Evolutionary conservation across 1,140 invertebrate genomes (phyloP).

Genomic region (Vollenhovia emeryi): DNA sequence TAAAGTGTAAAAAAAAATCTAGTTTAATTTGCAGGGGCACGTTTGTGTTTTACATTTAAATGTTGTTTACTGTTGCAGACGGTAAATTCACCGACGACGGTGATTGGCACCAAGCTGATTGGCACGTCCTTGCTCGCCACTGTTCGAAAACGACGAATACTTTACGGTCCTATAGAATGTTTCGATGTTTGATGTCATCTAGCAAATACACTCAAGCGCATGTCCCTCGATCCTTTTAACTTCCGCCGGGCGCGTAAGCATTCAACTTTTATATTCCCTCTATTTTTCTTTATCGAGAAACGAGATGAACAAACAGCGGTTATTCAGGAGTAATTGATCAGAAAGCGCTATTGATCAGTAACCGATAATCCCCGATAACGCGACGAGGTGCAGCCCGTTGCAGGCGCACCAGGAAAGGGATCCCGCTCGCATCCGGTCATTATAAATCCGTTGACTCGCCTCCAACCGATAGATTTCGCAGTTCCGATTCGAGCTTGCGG

Average conservation of each 20-base stretch:
- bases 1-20: background rate
- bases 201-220: background rate
- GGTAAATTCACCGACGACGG: constrained; percentile 4
- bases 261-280: background rate
- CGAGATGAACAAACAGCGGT: background rate
- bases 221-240: background rate
- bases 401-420: no score
- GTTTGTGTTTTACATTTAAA: constrained; percentile 11
- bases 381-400: background rate
- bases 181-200: constrained; percentile 35
- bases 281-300: constrained; percentile 6
- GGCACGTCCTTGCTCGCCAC: background rate
- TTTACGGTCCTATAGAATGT: constrained; percentile 17
- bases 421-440: background rate
- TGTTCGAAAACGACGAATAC: background rate
- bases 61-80: constrained; percentile 37
- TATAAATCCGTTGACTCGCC: background rate
- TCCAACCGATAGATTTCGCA: background rate
- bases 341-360: background rate
- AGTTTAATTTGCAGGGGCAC: background rate
- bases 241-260: background rate
- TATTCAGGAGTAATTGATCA: background rate
- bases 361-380: background rate
- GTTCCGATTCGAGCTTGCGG: background rate
- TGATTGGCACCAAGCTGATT: background rate